Percentiles rank a stretch among this genome's conserved stretches.
phyloP scores from a whole-genome alignment of 2,113 vertebrate species.

The Rissa tridactyla region DNA sequence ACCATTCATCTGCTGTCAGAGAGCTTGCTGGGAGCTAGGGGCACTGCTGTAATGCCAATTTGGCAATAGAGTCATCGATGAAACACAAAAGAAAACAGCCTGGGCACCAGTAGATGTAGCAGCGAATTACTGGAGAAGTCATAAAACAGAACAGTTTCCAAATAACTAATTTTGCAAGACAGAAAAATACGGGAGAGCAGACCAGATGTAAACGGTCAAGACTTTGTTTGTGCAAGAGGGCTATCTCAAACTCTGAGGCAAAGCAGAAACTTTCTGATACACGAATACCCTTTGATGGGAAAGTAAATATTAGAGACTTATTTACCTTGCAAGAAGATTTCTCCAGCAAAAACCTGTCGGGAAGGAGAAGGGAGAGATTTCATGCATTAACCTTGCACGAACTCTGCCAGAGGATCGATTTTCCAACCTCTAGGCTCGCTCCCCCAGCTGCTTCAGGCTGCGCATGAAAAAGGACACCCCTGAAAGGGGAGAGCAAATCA shows the following conservation, averaged over 20 bases:
- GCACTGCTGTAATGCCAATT: not conserved
- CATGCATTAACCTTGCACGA: conserved; percentile 27
- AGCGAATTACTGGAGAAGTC: not conserved
- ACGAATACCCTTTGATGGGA: not conserved
- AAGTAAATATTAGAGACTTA: not conserved
- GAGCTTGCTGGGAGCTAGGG: not conserved
- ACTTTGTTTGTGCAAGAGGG: not conserved
- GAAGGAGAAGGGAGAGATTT: conserved; percentile 23
- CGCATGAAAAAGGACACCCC: conserved; percentile 21
- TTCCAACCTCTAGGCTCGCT: not conserved
- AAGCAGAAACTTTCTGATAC: not conserved
- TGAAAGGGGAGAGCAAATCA: not conserved
- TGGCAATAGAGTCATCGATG: not conserved
- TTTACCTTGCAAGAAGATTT: not conserved
- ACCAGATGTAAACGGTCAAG: not conserved
- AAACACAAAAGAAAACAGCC: not conserved
- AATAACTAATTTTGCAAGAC: not conserved
- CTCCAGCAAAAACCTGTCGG: not conserved
- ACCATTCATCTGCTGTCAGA: not conserved
- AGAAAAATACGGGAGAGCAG: not conserved
- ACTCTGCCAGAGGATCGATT: conserved; percentile 12
- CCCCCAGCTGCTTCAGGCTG: not conserved
- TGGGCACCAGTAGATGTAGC: not conserved
- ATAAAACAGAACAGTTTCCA: not conserved
- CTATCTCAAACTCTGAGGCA: not conserved